Evolutionary conservation across 2,797 vertebrate species (phyloP).

Genomic region (Miichthys miiuy): DNA sequence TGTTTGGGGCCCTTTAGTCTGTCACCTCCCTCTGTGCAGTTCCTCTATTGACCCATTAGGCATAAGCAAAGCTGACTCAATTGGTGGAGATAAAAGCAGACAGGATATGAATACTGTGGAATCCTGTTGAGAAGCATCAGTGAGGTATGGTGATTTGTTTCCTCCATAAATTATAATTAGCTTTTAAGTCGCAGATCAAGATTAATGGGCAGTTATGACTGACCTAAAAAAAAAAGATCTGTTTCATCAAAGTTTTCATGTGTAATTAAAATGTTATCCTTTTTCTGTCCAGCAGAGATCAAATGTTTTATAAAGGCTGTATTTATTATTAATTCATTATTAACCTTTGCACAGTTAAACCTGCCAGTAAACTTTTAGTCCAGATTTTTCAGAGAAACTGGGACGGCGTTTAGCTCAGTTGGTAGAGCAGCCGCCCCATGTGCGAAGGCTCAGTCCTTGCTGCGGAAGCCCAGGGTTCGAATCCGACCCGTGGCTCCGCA

Average conservation of each 20-base stretch:
- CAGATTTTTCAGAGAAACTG: background rate
- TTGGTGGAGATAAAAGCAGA: conserved; percentile 8
- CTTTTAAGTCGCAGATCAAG: background rate
- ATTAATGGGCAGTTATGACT: background rate
- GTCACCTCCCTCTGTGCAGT: conserved; percentile 29
- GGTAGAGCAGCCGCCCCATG: too few relatives aligned
- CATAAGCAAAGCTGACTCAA: conserved; percentile 24
- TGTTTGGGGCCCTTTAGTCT: conserved; percentile 14
- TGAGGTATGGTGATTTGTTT: conserved; percentile 14
- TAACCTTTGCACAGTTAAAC: background rate
- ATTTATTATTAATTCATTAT: background rate
- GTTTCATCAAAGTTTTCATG: background rate
- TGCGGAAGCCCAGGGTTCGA: too few relatives aligned
- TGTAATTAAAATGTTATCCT: background rate
- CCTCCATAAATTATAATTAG: background rate
- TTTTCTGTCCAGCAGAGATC: too few relatives aligned
- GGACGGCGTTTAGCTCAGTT: too few relatives aligned
- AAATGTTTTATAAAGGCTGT: background rate
- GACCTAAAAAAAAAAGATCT: background rate
- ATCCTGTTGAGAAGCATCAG: conserved; percentile 26
- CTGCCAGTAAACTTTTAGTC: background rate
- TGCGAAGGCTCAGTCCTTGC: too few relatives aligned
- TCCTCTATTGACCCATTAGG: conserved; percentile 37
- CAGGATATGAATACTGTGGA: conserved; percentile 8
- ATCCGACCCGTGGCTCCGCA: too few relatives aligned